These are phyloP conservation scores for Drosophila kanekoi DNA, from an alignment of 2,888 invertebrate species.

Conservation along the genomic window DNA sequence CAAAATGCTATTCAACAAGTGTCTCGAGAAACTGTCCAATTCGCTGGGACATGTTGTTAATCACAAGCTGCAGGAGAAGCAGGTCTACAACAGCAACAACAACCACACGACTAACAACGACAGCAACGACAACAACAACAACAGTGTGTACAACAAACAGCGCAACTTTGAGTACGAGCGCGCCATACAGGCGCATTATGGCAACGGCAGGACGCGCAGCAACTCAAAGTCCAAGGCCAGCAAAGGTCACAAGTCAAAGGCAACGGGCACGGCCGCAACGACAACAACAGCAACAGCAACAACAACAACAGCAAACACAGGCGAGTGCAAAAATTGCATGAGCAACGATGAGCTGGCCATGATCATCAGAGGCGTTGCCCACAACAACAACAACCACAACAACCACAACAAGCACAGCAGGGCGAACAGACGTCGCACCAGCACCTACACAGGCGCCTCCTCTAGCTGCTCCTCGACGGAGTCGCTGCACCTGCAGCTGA, in stretches of 20 bases:
- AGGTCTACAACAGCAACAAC: conserved; percentile 64
- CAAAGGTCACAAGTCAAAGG: conserved; percentile 49
- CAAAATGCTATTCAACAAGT: conserved; percentile 84
- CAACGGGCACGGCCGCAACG: conserved; percentile 4
- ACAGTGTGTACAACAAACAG: conserved; percentile 51
- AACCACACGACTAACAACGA: conserved; percentile 37
- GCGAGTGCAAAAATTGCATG: conserved; percentile 64
- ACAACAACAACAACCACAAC: conserved; percentile 30
- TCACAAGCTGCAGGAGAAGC: conserved; percentile 72
- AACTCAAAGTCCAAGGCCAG: conserved; percentile 38
- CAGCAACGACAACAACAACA: conserved; percentile 33
- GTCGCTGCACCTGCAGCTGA: conserved; percentile 60
- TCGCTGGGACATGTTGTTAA: conserved; percentile 76
- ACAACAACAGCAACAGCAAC: conserved; percentile 13
- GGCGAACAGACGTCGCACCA: conserved; percentile 37
- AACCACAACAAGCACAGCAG: conserved; percentile 14
- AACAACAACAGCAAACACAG: conserved; percentile 4
- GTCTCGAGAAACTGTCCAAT: conserved; percentile 83
- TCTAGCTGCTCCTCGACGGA: conserved; percentile 74
- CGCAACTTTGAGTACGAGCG: conserved; percentile 81
- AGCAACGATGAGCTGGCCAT: conserved; percentile 71
- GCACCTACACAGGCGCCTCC: conserved; percentile 40
- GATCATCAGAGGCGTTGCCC: conserved; percentile 65
- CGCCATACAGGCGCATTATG: conserved; percentile 79
- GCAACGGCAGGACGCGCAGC: conserved; percentile 39